phyloP scores from a whole-genome alignment of 2,113 vertebrate genomes.

The Bufo bufo region DNA sequence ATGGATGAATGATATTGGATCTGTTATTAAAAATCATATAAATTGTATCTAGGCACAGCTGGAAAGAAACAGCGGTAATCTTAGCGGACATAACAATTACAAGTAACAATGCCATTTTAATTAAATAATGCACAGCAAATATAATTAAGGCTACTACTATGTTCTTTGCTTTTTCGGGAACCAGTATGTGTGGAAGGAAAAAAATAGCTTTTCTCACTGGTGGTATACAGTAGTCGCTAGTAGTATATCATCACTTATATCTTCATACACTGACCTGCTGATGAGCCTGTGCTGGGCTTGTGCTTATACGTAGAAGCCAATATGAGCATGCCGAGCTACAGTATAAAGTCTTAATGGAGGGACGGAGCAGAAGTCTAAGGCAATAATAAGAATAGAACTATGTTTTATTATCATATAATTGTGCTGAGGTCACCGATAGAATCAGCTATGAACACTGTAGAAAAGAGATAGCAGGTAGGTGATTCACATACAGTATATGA shows the following conservation, averaged over 20 bases:
- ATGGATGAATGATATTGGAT: neutral
- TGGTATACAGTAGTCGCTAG: neutral
- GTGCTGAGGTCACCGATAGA: no score
- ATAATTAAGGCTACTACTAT: neutral
- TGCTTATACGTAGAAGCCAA: neutral
- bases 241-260: neutral
- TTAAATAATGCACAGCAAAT: neutral
- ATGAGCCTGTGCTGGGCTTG: neutral
- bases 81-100: neutral
- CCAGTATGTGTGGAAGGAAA: no score
- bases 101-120: neutral
- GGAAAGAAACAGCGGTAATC: neutral
- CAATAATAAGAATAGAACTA: no score
- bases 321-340: no score
- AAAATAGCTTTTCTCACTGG: neutral
- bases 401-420: no score
- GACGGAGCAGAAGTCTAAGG: no score
- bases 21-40: neutral
- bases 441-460: no score
- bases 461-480: no score
- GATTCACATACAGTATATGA: no score
- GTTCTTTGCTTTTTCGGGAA: neutral
- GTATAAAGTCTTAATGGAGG: no score
- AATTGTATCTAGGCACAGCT: neutral
- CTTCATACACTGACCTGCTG: neutral